Evolutionary conservation across 2,888 invertebrate species (phyloP), one percentile per base, ranked within the genome.

Genomic region (Rugalucina vietnamica): DNA sequence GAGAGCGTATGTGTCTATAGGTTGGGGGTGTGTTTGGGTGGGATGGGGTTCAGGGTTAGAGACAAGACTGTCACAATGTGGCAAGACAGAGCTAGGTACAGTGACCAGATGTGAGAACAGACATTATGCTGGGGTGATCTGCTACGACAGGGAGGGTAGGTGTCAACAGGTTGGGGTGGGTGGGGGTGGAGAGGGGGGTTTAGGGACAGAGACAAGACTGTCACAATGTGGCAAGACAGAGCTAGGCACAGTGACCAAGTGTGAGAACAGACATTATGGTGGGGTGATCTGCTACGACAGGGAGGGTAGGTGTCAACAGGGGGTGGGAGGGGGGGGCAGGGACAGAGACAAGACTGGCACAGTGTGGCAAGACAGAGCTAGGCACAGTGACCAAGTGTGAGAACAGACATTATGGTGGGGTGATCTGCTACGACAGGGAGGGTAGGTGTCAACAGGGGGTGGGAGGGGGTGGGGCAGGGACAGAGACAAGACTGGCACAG

Each of bases 101-200:
- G 91, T 91, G 1, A 76, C 32, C 0, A 36, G 74, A 18, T 92
- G 92, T 75, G 36, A 75, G 10, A 87, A 57, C 70, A 14, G 34
- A n/a, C 90, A 87, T 60, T 88, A 90, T 71, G 92, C 91, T 34
- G 92, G 91, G 0, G 91, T 89, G 14, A 79, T 91, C 49, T 93
- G 93, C 77, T 91, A 85, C 50, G 84, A 89, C 72, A 82, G 85
- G 24, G 80, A 89, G 79, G 92, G 93, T 92, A 82, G 71, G 73
- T 8, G 8, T 43, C 8, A 8, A 43, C 43, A 43, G 43, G n/a
- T n/a, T n/a, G n/a, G n/a, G n/a, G n/a, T n/a, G n/a, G n/a, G n/a
- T n/a, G n/a, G n/a, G n/a, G n/a, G n/a, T n/a, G n/a, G n/a, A n/a
- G n/a, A n/a, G n/a, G n/a, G n/a, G n/a, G n/a, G n/a, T n/a, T n/a